A percentile compares a stretch with the other conserved stretches of the same genome.
These are phyloP conservation scores for Marmota flaviventris DNA, from an alignment of 2,113 vertebrate species.

Conservation along the genomic window DNA sequence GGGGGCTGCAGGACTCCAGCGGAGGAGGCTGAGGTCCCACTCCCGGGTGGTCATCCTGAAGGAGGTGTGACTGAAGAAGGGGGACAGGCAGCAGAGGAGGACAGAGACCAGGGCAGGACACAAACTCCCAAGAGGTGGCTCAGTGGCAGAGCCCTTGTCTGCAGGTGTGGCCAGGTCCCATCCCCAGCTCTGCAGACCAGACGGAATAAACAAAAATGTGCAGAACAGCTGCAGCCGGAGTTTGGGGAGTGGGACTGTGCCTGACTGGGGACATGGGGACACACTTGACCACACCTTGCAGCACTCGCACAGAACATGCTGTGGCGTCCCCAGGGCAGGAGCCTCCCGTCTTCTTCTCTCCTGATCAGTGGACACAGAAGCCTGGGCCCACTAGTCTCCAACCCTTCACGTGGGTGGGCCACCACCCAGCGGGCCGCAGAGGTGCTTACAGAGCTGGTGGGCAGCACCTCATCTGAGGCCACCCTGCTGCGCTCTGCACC, in stretches of 20 bases:
- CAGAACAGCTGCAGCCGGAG: too few species aligned
- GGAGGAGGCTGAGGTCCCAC: neutral
- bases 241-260: too few species aligned
- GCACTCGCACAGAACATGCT: too few species aligned
- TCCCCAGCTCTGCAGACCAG: too few species aligned
- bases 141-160: neutral
- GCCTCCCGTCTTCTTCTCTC: neutral
- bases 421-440: neutral
- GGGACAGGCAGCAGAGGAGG: neutral
- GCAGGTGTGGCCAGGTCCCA: too few species aligned
- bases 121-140: neutral
- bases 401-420: neutral
- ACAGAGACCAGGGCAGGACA: neutral
- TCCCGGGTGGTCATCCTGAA: neutral
- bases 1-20: neutral
- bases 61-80: neutral
- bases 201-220: too few species aligned
- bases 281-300: neutral
- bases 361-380: neutral
- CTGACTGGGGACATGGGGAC: neutral
- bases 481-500: too few species aligned
- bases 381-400: neutral
- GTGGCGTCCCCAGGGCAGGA: neutral
- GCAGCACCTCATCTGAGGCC: too few species aligned
- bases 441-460: rapidly evolving